Conservation (phyloP, 2,888 invertebrate species). For the Lymantria monacha region DNA sequence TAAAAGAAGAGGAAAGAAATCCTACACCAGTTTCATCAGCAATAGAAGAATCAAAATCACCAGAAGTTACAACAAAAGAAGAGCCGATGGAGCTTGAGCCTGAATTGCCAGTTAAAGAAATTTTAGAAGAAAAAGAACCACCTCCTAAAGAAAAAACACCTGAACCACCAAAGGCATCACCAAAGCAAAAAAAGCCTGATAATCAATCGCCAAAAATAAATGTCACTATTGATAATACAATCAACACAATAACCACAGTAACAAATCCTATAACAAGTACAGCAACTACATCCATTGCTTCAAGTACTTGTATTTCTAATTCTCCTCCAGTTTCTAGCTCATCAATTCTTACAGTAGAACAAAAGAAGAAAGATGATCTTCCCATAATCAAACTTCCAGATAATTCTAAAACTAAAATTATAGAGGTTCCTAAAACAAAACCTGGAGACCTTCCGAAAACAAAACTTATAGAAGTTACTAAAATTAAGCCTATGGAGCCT, state of each 20-base stretch:
- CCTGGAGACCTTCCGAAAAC: slow-evolving; percentile 1
- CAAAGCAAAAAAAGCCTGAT: slow-evolving; percentile 37
- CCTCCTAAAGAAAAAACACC: slow-evolving; percentile 38
- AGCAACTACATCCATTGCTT: neutral
- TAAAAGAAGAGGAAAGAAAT: slow-evolving; percentile 49
- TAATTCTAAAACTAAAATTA: neutral
- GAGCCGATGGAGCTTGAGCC: slow-evolving; percentile 32
- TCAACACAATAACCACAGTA: slow-evolving; percentile 6
- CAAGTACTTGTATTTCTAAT: slow-evolving; percentile 6
- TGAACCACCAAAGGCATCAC: slow-evolving; percentile 57
- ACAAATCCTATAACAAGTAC: neutral
- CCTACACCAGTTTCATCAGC: slow-evolving; percentile 42
- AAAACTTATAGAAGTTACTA: slow-evolving; percentile 2
- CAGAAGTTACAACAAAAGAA: slow-evolving; percentile 19
- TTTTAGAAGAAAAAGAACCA: slow-evolving; percentile 30
- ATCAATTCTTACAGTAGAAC: slow-evolving; percentile 2
- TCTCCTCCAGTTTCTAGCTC: slow-evolving; percentile 1
- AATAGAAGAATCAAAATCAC: slow-evolving; percentile 41
- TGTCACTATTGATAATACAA: slow-evolving; percentile 8
- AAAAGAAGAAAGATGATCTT: slow-evolving; percentile 11
- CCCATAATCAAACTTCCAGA: neutral
- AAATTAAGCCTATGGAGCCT: slow-evolving; percentile 5
- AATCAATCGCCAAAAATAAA: slow-evolving; percentile 23
- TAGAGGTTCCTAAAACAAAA: slow-evolving; percentile 5
- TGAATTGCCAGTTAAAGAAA: slow-evolving; percentile 35